Evolutionary conservation across 2,888 invertebrate genomes (phyloP), one percentile per base, ranked within the genome.

Genomic region (Sepioteuthis lessoniana): DNA sequence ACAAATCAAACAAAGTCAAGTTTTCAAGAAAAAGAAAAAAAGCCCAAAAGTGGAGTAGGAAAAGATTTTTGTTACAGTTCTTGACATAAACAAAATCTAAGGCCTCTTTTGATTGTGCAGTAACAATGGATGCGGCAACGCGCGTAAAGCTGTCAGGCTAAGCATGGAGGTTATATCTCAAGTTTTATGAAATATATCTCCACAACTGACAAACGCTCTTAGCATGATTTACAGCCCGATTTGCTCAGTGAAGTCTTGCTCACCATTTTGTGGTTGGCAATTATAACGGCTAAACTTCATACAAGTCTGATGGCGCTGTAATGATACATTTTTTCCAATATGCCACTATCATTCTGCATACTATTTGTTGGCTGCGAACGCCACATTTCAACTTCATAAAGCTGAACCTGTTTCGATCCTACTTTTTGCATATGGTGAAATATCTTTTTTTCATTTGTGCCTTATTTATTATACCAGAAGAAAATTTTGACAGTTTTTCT

Each of bases 51-150:
- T 76, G n/a, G 35, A 16, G 76, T 35, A n/a, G 76, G 76, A 76
- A 76, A 76, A 76, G 76, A 76, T 4, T 76, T 76, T 76, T 76
- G 76, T 76, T 76, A 35, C 76, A 76, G 76, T 76, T 76, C 76
- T 76, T 76, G 76, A 76, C 76, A 76, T 76, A 76, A 76, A 76
- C 76, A 76, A 76, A 76, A 76, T 76, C 76, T 76, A 76, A 76
- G n/a, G n/a, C 76, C 76, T 76, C n/a, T n/a, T 76, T 76, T 76
- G n/a, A 76, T 76, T 76, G 76, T 76, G 76, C n/a, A n/a, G 76
- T n/a, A 76, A 76, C 76, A 76, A 76, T 76, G 76, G 76, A 76
- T 35, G 76, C 76, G n/a, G 76, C n/a, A 35, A 76, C n/a, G 35
- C 76, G 76, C 76, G 76, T 76, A 76, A 76, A 76, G n/a, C 76